These are phyloP conservation scores for Beroe ovata DNA, from an alignment of 37 sponge, comb jelly and placozoan genomes.

Conservation along the genomic window DNA sequence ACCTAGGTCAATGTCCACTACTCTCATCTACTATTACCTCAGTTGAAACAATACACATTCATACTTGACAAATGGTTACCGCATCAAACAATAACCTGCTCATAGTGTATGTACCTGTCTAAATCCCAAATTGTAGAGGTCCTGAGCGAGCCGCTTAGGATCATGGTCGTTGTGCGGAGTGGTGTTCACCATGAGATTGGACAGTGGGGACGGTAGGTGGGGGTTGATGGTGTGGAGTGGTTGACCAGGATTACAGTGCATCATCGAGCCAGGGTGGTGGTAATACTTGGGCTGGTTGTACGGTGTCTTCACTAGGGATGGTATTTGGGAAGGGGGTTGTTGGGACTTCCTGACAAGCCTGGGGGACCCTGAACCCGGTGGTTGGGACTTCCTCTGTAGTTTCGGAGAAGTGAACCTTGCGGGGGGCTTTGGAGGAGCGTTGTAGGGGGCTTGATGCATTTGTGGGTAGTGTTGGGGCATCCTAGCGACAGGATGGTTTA, in stretches of 20 bases:
- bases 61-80: too few relatives aligned
- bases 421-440: not conserved
- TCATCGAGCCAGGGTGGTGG: not conserved
- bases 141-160: slow-evolving; percentile 26
- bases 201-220: not conserved
- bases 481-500: not conserved
- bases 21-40: too few relatives aligned
- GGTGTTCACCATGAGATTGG: slow-evolving; percentile 20
- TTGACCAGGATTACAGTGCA: not conserved
- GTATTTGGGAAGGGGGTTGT: slow-evolving; percentile 14
- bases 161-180: slow-evolving; percentile 11
- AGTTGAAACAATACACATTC: too few relatives aligned
- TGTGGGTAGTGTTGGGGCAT: not conserved
- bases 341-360: not conserved
- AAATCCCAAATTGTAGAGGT: slow-evolving; percentile 38
- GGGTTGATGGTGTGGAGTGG: not conserved
- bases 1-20: too few relatives aligned
- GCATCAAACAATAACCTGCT: too few relatives aligned
- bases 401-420: slow-evolving; percentile 27
- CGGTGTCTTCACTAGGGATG: not conserved
- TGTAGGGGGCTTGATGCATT: not conserved
- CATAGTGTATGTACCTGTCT: too few relatives aligned
- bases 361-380: not conserved
- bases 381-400: not conserved
- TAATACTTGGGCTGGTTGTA: slow-evolving; percentile 27